Base-by-base conservation (phyloP, 2,888 invertebrate genomes). In the Drosophila bunnanda region DNA sequence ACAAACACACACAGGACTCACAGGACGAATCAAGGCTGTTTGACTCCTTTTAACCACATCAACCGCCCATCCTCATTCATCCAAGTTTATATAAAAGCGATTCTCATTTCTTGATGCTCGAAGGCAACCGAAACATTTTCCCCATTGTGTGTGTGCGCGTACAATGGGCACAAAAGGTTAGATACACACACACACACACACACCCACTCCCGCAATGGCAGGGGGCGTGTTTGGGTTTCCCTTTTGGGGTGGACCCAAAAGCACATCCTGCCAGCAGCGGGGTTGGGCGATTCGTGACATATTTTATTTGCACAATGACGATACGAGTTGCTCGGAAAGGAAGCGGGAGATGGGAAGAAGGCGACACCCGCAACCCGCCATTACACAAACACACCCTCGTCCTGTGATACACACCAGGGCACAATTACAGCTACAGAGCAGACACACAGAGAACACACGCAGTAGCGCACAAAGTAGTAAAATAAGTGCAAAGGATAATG, bases 281-380 rank as follows among this genome's bases (percentile, higher is more conserved):
- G 75, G 75, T 86, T 88, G 88, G 82, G 84, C 72, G 80, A 88
- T 83, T 85, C 88, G 90, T 90, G 89, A 90, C 89, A 89, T 90
- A 89, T 89, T 89, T 89, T 89, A 89, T 89, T 90, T 89, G 89
- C 87, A 86, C 83, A 90, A 89, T 86, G 89, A 88, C 88, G 88
- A 86, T 84, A 87, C 88, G 80, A 88, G 88, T 85, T 82, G 79
- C 88, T 85, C 78, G 82, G 7, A 9, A 28, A 43, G 54, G 69
- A 50, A 44, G 17, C 32, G 39, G 53, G 17, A 36, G 38, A 7
- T 25, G 17, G 38, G 30, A 52, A 12, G 34, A 41, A 15, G 15
- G 0, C 20, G 32, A 43, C 75, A 52, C 43, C 56, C 61, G 53
- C 77, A 38, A 60, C 82, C 81, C 82, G 80, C 87, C 87, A 84